Conservation (phyloP, 2,888 invertebrate species). For the Drosophila acutilabella region DNA sequence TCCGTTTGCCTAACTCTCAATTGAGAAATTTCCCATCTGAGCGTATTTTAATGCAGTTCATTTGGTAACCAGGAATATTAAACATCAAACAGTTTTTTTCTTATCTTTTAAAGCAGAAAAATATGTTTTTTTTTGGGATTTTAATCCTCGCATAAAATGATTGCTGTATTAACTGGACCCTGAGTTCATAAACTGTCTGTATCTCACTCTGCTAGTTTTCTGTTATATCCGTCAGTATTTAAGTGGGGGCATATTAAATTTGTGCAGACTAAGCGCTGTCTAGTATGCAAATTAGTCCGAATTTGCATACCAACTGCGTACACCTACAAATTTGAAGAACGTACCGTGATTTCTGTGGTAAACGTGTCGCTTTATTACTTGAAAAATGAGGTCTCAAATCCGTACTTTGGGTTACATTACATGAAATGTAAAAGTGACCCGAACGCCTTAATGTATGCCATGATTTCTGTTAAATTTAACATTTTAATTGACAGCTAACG, state of each 20-base stretch:
- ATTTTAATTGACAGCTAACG: no score
- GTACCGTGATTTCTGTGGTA: no score
- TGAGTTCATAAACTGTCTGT: not conserved
- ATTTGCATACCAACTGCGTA: no score
- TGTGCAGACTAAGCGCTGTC: no score
- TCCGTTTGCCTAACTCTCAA: constrained; percentile 6
- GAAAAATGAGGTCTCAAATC: no score
- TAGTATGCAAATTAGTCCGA: no score
- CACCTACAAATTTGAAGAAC: no score
- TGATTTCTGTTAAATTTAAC: no score
- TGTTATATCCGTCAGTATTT: not conserved
- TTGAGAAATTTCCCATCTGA: not conserved
- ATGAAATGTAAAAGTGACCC: no score
- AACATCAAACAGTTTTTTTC: constrained; percentile 40
- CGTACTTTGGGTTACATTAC: no score
- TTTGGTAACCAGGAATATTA: not conserved
- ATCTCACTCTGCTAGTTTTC: not conserved
- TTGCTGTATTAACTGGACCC: constrained; percentile 32
- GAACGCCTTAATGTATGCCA: no score
- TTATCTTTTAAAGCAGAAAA: not conserved
- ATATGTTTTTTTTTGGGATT: not conserved
- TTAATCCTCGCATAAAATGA: constrained; percentile 27
- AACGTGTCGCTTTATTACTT: no score
- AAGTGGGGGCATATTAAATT: not conserved
- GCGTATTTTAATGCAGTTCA: constrained; percentile 3